Evolutionary conservation across 2,113 vertebrate genomes (phyloP).

Genomic region (Furnarius figulus): DNA sequence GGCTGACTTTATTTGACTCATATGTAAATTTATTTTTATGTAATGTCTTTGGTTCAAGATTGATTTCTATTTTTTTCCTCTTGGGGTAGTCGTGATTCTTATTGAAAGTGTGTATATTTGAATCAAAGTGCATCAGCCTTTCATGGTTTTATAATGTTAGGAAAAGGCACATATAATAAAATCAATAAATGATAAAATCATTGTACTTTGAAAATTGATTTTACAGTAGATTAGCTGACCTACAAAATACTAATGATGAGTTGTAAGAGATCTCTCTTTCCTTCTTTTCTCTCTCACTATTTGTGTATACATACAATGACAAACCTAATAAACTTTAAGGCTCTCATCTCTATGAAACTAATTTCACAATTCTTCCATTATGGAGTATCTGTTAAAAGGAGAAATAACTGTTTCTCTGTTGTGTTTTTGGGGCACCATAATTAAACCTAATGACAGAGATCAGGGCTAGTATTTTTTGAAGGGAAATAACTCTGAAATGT

Average conservation of each 20-base stretch:
- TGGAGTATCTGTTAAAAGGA: constrained; percentile 32
- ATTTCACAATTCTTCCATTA: constrained; percentile 45
- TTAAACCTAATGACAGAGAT: background rate
- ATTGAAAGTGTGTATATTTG: background rate
- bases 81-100: background rate
- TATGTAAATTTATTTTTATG: background rate
- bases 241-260: constrained; percentile 45
- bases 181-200: constrained; percentile 48
- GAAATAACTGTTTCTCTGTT: background rate
- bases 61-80: background rate
- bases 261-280: background rate
- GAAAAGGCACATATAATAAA: constrained; percentile 29
- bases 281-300: background rate
- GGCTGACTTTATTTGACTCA: background rate
- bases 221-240: constrained; percentile 26
- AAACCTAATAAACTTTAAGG: constrained; percentile 40
- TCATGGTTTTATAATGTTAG: background rate
- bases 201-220: constrained; percentile 40
- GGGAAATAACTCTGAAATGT: constrained; percentile 6
- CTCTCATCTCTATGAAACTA: constrained; percentile 36
- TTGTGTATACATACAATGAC: background rate
- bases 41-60: background rate
- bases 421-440: background rate
- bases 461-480: constrained; percentile 47
- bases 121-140: constrained; percentile 13